These are phyloP conservation scores for Folsomia candida DNA, from an alignment of 2,888 invertebrate genomes.

Conservation along the genomic window DNA sequence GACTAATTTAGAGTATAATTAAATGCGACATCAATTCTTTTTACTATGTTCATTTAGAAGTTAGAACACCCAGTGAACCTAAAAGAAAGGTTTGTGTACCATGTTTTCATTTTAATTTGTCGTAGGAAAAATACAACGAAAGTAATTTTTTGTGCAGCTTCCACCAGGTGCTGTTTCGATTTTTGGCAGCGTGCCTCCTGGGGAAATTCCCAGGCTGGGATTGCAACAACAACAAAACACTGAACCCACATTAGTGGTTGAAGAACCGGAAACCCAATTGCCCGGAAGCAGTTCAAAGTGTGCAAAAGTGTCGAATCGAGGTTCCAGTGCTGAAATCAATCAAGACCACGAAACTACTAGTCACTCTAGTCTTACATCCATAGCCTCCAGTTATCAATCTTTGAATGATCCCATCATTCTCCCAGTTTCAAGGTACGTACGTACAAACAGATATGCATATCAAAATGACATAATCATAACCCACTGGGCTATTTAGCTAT, in stretches of 20 bases:
- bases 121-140: not conserved
- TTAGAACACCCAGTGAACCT: not conserved
- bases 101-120: not conserved
- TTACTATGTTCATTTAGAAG: no score
- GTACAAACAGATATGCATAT: no score
- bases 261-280: conserved; percentile 6
- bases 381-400: conserved; percentile 24
- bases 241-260: not conserved
- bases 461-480: no score
- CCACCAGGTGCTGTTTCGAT: conserved; percentile 63
- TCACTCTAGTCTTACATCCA: conserved; percentile 31
- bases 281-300: not conserved
- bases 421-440: conserved; percentile 20
- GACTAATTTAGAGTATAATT: no score
- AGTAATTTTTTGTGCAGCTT: conserved; percentile 57
- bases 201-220: conserved; percentile 12
- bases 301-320: not conserved
- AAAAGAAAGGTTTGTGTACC: not conserved
- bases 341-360: conserved; percentile 23
- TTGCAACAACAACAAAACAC: conserved; percentile 7
- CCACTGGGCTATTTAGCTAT: no score
- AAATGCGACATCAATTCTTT: no score
- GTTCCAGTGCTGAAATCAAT: conserved; percentile 1
- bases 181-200: conserved; percentile 55
- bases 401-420: conserved; percentile 4